Evolutionary conservation across 2,888 invertebrate species (phyloP).

Genomic region (Epistrophella euchroma): DNA sequence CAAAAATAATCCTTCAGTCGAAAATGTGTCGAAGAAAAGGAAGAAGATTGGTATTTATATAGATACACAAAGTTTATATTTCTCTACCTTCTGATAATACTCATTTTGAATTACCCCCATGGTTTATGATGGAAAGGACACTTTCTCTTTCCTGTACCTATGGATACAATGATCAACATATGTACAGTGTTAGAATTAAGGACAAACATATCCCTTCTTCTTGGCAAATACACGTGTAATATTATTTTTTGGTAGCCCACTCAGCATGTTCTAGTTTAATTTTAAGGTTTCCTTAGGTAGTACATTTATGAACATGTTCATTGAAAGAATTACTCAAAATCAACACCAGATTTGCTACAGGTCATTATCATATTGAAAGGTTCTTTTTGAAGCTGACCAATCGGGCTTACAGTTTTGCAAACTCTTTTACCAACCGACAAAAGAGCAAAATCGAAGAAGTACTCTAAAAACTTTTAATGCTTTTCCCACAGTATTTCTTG

Average conservation of each 20-base stretch:
- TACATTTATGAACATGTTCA: neutral
- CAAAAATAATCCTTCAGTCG: constrained; percentile 31
- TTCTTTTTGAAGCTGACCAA: neutral
- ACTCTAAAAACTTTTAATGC: neutral
- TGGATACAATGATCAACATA: neutral
- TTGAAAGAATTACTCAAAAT: neutral
- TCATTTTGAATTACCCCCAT: neutral
- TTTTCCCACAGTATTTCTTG: no score
- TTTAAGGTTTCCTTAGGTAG: neutral
- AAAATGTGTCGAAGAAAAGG: constrained; percentile 10
- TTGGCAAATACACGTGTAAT: constrained; percentile 1
- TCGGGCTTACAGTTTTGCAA: neutral
- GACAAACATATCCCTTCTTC: neutral
- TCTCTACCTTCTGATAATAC: neutral
- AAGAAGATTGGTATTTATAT: neutral
- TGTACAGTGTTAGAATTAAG: neutral
- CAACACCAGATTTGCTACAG: neutral
- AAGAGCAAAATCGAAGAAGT: neutral
- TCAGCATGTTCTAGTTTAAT: neutral
- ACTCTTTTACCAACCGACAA: neutral
- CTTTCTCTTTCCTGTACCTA: neutral
- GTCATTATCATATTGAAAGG: neutral
- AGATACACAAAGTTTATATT: neutral
- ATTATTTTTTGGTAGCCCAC: neutral
- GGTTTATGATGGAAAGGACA: neutral